Conservation (phyloP, 2,888 invertebrate genomes). For the Pyralis farinalis region DNA sequence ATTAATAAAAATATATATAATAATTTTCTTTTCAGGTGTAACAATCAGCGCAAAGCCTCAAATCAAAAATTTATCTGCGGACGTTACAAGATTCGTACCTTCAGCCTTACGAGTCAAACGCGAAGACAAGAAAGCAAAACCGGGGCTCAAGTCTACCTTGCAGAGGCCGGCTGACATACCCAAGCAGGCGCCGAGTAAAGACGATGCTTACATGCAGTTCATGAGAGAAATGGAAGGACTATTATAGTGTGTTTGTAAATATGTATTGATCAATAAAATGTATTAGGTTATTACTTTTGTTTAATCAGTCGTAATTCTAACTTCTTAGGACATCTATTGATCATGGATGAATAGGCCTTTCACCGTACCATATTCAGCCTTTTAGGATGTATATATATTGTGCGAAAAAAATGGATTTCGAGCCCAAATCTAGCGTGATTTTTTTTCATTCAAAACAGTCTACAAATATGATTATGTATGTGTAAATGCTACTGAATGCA, state of each 20-base stretch:
- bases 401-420: no score
- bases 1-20: not conserved
- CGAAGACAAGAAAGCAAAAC: conserved; percentile 86
- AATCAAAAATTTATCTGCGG: conserved; percentile 95
- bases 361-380: no score
- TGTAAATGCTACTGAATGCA: no score
- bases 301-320: no score
- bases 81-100: conserved; percentile 97
- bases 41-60: conserved; percentile 98
- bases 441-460: no score
- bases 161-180: conserved; percentile 74
- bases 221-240: conserved; percentile 99
- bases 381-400: no score
- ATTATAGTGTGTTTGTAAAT: conserved; percentile 73
- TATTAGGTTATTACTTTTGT: not conserved
- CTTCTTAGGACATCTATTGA: no score
- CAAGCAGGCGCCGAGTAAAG: conserved; percentile 87
- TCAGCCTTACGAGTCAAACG: conserved; percentile 95
- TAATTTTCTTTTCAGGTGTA: conserved; percentile 71
- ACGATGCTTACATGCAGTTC: conserved; percentile 99
- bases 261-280: conserved; percentile 3
- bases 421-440: no score
- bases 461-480: no score
- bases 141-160: conserved; percentile 74
- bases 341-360: no score